Conservation (phyloP, 2,113 vertebrate species). For the Hystrix cristata region DNA sequence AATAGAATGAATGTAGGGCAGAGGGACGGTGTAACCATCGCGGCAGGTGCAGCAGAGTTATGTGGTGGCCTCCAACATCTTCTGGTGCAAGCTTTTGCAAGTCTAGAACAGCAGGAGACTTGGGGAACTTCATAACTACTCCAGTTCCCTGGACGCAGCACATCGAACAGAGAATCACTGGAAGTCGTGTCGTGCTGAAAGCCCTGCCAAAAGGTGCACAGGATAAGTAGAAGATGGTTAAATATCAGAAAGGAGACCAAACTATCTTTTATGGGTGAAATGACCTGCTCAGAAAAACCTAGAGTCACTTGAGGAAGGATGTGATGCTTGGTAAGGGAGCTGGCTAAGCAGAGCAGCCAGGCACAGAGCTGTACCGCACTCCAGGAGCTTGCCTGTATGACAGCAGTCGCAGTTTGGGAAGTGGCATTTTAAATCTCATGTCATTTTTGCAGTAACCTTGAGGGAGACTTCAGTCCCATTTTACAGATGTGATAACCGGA, state of each 20-base stretch:
- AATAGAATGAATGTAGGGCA: neutral
- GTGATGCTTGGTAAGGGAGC: neutral
- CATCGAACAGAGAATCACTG: neutral
- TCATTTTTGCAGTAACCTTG: neutral
- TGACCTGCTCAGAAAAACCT: constrained; percentile 2
- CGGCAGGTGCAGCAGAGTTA: neutral
- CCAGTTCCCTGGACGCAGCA: neutral
- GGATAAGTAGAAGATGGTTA: neutral
- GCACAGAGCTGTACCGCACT: neutral
- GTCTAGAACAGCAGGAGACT: neutral
- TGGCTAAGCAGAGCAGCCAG: neutral
- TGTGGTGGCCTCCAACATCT: neutral
- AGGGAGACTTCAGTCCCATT: neutral
- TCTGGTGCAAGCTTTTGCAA: neutral
- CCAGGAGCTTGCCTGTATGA: neutral
- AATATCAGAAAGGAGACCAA: neutral
- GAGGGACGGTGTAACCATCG: neutral
- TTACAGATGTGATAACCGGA: constrained; percentile 14
- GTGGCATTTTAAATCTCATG: neutral
- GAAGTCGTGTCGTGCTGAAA: neutral
- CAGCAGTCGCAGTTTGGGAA: neutral
- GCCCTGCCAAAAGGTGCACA: neutral
- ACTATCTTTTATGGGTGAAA: neutral
- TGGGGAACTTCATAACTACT: neutral
- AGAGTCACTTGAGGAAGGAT: neutral